Evolutionary conservation across 1,140 invertebrate species (phyloP), one percentile per base, ranked within the genome.

Genomic region (Lethocerus indicus): DNA sequence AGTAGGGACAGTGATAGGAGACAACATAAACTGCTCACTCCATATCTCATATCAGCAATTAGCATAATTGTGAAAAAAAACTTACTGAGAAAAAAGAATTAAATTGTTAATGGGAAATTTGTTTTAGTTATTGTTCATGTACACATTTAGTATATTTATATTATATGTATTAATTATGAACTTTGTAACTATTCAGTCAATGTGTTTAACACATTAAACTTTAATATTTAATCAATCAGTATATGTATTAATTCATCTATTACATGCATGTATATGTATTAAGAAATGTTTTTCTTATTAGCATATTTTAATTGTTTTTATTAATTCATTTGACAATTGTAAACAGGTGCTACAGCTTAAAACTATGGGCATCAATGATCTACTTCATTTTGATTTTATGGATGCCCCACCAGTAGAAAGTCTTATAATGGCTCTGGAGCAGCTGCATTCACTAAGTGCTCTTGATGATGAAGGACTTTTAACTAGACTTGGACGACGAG

Each of bases 341-440:
- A n/a, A n/a, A 7, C 26, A 59, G 58, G 58, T 60, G 18, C 64
- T 99, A 3, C 91, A 97, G 57, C 64, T 99, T 1, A 99, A 99
- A 66, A 95, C 95, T 0, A 98, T 99, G 93, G 96, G 96, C 5
- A 98, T 99, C 43, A 98, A 99, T 66, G 95, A 99, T 68, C 69
- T 99, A n/a, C 66, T 99, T n/a, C 84, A 93, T 61, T 99, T 99
- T 66, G 94, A 98, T 70, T 99, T 99, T 66, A 98, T 99, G 95
- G 96, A 99, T 66, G 88, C 95, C 0, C 96, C 96, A 9, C 94
- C 95, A 0, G 89, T 95, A 7, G 90, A 95, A 64, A 87, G 92
- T 0, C 72, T 99, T 37, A 92, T 98, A 14, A 94, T 96, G 78
- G 96, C 96, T 4, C 69, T 99, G 51, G 93, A 97, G 64, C 89